phyloP scores from a whole-genome alignment of 2,888 invertebrate species.

The Idaea straminata region DNA sequence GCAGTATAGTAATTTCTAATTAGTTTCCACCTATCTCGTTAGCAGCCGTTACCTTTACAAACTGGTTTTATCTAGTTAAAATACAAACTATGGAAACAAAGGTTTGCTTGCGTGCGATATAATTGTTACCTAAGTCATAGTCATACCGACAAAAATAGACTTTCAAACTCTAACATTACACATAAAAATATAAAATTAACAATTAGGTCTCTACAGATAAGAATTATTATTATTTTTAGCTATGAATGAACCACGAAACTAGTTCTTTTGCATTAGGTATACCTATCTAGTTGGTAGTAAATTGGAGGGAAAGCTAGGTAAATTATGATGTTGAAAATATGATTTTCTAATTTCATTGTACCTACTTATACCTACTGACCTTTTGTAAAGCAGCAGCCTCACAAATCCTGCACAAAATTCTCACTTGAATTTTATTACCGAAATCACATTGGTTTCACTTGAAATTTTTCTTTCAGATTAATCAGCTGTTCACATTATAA shows the following conservation, averaged over 20 bases:
- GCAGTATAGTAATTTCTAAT: too few relatives aligned
- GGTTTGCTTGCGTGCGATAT: background rate
- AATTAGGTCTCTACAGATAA: too few relatives aligned
- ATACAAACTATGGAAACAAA: background rate
- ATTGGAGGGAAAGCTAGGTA: background rate
- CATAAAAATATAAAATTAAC: too few relatives aligned
- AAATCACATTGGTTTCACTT: slow-evolving; percentile 35
- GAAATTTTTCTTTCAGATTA: slow-evolving; percentile 28
- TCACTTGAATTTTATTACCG: slow-evolving; percentile 32
- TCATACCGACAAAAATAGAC: too few relatives aligned
- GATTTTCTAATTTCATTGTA: background rate
- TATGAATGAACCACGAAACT: too few relatives aligned
- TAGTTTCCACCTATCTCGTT: background rate
- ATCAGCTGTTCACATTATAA: slow-evolving; percentile 65
- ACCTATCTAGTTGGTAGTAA: background rate
- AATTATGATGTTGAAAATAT: background rate
- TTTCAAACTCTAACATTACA: too few relatives aligned
- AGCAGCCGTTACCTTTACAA: background rate
- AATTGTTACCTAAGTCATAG: background rate
- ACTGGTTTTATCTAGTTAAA: slow-evolving; percentile 4
- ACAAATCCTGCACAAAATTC: background rate
- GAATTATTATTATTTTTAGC: too few relatives aligned
- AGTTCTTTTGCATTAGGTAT: too few relatives aligned
- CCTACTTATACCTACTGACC: background rate
- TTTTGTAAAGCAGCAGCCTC: background rate